These are phyloP conservation scores for Ceratothoa steindachneri DNA, from an alignment of 2,888 invertebrate species.

Conservation along the genomic window DNA sequence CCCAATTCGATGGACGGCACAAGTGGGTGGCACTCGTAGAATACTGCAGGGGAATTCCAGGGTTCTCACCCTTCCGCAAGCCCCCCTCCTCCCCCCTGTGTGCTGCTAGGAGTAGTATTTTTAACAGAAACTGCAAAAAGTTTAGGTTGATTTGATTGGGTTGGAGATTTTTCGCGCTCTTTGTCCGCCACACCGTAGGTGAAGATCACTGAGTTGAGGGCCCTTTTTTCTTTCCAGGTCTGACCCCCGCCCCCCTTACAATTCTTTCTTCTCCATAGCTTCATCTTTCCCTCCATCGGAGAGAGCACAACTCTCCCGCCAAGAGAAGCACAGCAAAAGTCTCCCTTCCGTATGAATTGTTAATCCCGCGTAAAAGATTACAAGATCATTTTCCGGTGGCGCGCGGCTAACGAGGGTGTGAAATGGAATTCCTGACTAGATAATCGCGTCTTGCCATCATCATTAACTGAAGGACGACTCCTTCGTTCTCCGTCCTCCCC, in stretches of 20 bases:
- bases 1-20: no score
- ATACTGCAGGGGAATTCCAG: no score
- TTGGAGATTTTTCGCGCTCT: no score
- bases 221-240: not conserved
- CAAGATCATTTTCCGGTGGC: conserved; percentile 8
- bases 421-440: conserved; percentile 42
- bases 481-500: not conserved
- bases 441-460: conserved; percentile 39
- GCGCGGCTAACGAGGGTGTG: conserved; percentile 39
- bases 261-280: no score
- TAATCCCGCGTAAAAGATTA: conserved; percentile 7
- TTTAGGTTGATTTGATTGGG: no score
- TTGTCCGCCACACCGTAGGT: no score
- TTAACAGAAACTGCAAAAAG: no score
- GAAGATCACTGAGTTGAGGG: no score
- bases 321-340: not conserved
- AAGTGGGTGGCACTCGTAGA: no score
- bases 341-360: conserved; percentile 1
- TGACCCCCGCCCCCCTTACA: not conserved
- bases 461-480: not conserved
- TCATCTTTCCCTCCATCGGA: conserved; percentile 5
- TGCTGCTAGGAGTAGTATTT: no score
- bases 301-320: not conserved
- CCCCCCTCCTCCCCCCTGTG: no score
- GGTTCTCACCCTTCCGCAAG: no score